Conservation (phyloP, 1,140 invertebrate species). For the Chionoecetes opilio region DNA sequence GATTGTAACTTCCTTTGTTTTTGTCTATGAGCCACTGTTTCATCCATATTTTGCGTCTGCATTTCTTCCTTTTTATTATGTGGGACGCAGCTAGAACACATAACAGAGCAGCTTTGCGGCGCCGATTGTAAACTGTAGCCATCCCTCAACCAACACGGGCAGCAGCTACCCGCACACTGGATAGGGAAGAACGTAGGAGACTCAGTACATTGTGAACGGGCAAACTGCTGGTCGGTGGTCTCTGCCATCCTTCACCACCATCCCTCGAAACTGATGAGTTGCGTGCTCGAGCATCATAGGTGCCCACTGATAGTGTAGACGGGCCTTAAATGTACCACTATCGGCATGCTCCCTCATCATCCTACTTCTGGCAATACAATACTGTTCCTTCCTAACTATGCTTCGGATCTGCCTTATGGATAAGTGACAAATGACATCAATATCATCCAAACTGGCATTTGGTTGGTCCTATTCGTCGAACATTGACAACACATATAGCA, state of each 20-base stretch:
- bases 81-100: constrained; percentile 58
- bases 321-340: no score
- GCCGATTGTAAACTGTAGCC: constrained; percentile 31
- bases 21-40: constrained; percentile 61
- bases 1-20: constrained; percentile 61
- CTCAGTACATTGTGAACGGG: constrained; percentile 48
- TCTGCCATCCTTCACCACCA: constrained; percentile 48
- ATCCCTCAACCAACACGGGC: constrained; percentile 54
- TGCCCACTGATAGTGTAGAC: background rate
- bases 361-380: no score
- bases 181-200: constrained; percentile 12
- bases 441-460: no score
- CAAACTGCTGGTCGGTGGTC: constrained; percentile 60
- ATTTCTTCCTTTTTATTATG: constrained; percentile 59
- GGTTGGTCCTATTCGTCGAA: no score
- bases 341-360: no score
- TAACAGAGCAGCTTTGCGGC: constrained; percentile 49
- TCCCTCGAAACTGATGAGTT: constrained; percentile 64
- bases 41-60: no score
- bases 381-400: no score
- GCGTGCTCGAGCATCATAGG: constrained; percentile 41
- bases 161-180: constrained; percentile 52
- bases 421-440: no score
- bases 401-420: no score
- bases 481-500: no score